These are phyloP conservation scores for Tauraco hartlaubi DNA, from an alignment of 2,797 vertebrate genomes.

Conservation along the genomic window DNA sequence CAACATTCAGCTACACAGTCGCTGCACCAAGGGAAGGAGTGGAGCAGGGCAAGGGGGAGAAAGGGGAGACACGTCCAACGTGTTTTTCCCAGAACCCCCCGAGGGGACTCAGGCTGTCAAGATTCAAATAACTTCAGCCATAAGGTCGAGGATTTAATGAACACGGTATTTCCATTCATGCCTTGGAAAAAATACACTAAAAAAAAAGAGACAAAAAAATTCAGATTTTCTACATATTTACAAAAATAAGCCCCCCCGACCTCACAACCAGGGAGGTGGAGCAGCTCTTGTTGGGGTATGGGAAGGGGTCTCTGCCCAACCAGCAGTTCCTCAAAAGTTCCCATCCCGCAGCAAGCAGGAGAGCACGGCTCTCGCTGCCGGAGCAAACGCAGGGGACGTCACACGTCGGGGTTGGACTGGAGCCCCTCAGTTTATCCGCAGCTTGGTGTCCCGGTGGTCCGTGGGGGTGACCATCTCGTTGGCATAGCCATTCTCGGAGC, in stretches of 20 bases:
- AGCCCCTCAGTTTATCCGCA: slow-evolving; percentile 53
- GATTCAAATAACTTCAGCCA: slow-evolving; percentile 13
- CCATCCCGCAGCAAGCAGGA: background rate
- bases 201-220: background rate
- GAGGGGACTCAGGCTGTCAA: background rate
- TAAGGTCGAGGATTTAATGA: slow-evolving; percentile 1
- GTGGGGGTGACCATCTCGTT: slow-evolving; percentile 75
- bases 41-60: background rate
- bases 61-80: background rate
- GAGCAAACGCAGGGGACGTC: background rate
- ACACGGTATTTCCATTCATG: slow-evolving; percentile 12
- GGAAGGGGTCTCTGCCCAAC: slow-evolving; percentile 2
- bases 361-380: background rate
- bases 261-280: slow-evolving; percentile 47
- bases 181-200: slow-evolving; percentile 31
- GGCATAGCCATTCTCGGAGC: slow-evolving; percentile 86
- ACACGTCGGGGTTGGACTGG: background rate
- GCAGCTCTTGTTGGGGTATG: background rate
- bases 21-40: slow-evolving; percentile 10
- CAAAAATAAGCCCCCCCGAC: slow-evolving; percentile 37
- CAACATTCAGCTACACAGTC: slow-evolving; percentile 50
- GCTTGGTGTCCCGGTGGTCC: slow-evolving; percentile 46
- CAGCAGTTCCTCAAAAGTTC: slow-evolving; percentile 59
- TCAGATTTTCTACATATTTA: slow-evolving; percentile 68
- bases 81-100: background rate